Base-by-base conservation (phyloP, 2,888 invertebrate genomes). In the Parnassius smintheus region DNA sequence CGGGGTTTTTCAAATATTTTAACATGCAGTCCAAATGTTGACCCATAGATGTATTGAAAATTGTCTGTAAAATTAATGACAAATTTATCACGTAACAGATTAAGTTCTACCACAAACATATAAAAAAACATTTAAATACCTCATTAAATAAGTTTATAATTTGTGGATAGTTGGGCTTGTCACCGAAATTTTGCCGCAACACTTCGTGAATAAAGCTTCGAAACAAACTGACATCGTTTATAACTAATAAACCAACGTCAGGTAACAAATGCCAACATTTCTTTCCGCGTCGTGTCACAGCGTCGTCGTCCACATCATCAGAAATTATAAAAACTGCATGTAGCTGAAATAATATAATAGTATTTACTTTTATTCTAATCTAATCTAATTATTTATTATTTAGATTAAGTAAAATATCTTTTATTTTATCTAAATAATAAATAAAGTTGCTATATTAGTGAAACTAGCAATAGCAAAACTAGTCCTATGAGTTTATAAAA, bases 21-120 rank as follows among this genome's bases (percentile, higher is more conserved):
- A 50, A 25, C 12, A 35, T 87, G 56, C 93, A 82, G 84, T 99
- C 98, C 70, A 98, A 79, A 59, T 94, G 92, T 85, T 98, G 97
- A 0, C 98, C 98, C 80, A 95, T 93, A 0, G 93, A 85, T 0
- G 97, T 97, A 77, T 94, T 94, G 48, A 94, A 76, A 18, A 86
- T 70, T 0, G 82, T 75, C 91, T 91, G 77, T 50, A 79, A 80
- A 22, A 48, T 59, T 68, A 58, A 50, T 25, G 2, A 13, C 2
- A 49, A 2, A 45, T 22, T 22, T 48, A 53, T 46, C 4, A 9
- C 48, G 13, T 22, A 44, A 2, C 45, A 54, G 50, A 60, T 59
- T n/a, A 1, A 54, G 77, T 78, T 83, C 22, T 18, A 7, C 13
- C 12, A 46, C 1, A 46, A 2, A 25, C 35, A 52, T 2, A 35